A percentile compares a stretch with the other conserved stretches of the same genome.
phyloP scores from a whole-genome alignment of 1,140 invertebrate genomes.

The Pseudomyrmex cubaensis region DNA sequence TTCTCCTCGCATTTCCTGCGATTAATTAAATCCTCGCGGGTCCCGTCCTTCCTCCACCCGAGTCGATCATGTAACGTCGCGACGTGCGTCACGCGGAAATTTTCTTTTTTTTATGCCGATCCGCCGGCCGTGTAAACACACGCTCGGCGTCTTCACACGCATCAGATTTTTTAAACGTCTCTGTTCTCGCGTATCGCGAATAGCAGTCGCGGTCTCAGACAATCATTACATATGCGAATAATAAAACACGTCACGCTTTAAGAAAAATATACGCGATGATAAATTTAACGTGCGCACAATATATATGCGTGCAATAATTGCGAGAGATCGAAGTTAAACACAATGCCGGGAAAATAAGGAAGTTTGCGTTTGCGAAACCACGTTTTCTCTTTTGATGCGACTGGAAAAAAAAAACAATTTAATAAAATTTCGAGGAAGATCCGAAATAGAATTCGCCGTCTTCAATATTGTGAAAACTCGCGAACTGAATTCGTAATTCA shows the following conservation, averaged over 20 bases:
- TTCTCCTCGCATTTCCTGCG: constrained; percentile 27
- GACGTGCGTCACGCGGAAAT: constrained; percentile 35
- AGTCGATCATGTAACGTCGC: constrained; percentile 27
- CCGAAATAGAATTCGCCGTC: too few species aligned
- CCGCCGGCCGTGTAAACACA: not conserved
- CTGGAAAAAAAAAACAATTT: too few species aligned
- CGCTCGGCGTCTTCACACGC: not conserved
- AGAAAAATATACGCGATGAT: not conserved
- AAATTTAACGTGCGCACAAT: too few species aligned
- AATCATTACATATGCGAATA: not conserved
- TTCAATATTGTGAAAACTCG: too few species aligned
- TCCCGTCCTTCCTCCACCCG: constrained; percentile 20
- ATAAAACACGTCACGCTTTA: not conserved
- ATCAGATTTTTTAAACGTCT: constrained; percentile 11
- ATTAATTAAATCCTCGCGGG: constrained; percentile 39
- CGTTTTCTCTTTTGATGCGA: too few species aligned
- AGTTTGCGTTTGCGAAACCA: too few species aligned
- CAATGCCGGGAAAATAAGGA: too few species aligned
- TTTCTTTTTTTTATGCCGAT: not conserved
- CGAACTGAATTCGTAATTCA: too few species aligned
- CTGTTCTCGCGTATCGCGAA: not conserved
- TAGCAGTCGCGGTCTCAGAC: too few species aligned
- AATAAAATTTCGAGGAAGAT: too few species aligned
- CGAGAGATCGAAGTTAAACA: too few species aligned
- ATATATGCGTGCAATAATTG: too few species aligned